Conservation (phyloP, 2,888 invertebrate species). For the Drosophila nr. medialis region DNA sequence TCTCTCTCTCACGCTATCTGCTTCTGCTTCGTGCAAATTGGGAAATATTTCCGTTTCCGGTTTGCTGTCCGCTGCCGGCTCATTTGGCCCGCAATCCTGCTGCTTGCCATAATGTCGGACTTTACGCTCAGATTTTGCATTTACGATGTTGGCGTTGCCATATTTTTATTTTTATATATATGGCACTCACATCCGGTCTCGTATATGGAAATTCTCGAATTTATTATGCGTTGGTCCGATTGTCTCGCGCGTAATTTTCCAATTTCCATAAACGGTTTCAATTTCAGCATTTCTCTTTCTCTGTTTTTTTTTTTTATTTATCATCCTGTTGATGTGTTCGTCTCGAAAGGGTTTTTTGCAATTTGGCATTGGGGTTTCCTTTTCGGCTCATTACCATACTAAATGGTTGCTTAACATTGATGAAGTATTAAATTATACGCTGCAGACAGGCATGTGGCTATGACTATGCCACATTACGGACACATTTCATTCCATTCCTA, state of each 20-base stretch:
- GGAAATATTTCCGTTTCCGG: conserved; percentile 74
- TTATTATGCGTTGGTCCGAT: conserved; percentile 57
- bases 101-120: conserved; percentile 53
- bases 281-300: conserved; percentile 47
- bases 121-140: conserved; percentile 55
- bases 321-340: conserved; percentile 46
- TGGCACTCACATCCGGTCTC: not conserved
- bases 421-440: conserved; percentile 74
- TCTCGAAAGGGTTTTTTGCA: conserved; percentile 53
- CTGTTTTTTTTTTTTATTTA: conserved; percentile 14
- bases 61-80: conserved; percentile 50
- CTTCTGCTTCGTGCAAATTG: conserved; percentile 45
- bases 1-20: not conserved
- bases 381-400: conserved; percentile 67
- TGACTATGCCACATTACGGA: conserved; percentile 59
- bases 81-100: conserved; percentile 61
- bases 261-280: conserved; percentile 74
- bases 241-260: conserved; percentile 64
- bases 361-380: conserved; percentile 27
- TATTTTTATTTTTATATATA: conserved; percentile 30
- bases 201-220: conserved; percentile 40
- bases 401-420: conserved; percentile 71
- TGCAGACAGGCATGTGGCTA: conserved; percentile 41
- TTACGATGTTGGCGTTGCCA: conserved; percentile 46
- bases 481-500: conserved; percentile 55